Base-by-base conservation (phyloP, 1,140 invertebrate genomes). In the Amyelois transitella region DNA sequence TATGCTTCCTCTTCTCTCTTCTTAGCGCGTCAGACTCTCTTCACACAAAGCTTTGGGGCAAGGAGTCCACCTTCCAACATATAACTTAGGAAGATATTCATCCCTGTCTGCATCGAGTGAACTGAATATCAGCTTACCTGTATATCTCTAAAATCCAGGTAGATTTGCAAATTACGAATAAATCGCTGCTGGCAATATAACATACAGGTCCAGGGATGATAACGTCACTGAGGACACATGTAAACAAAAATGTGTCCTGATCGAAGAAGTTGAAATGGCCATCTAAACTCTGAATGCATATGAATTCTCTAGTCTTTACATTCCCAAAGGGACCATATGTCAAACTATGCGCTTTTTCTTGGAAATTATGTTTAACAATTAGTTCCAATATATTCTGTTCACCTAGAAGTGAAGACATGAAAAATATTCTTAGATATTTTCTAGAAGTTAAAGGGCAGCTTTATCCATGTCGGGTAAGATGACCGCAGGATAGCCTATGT, bases 231-330 rank as follows among this genome's bases (percentile, higher is more conserved):
- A 97, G 88, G 57, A 92, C 90, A 49, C 94, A 92, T 64, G 90
- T 91, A 69, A 96, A 96, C 18, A 93, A 90, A 77, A 94, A 94
- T 22, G 92, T 92, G 76, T 98, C 96, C 84, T 98, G 96, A 76
- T 98, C 97, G 85, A 94, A 97, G 69, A 98, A 94, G 28, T 92
- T 91, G 1, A 98, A 72, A 14, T 92, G 92, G 0, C 96, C 96
- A 84, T 98, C 96, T 49, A 97, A 80, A 18, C 93, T 94, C 79
- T 97, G 96, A 1, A 97, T 92, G 78, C 95, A 96, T 25, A 97
- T 90, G 68, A 96, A 95, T 85, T 97, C 95, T 72, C 94, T 90
- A 4, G 92, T 92, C 86, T 91, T 91, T 3, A 92, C 91, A 22
- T 92, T 93, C 0, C 96, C 96, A 89, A 98, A 98, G 0, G 93